Base-by-base conservation (phyloP, 2,888 invertebrate genomes). In the Atrina japonica region DNA sequence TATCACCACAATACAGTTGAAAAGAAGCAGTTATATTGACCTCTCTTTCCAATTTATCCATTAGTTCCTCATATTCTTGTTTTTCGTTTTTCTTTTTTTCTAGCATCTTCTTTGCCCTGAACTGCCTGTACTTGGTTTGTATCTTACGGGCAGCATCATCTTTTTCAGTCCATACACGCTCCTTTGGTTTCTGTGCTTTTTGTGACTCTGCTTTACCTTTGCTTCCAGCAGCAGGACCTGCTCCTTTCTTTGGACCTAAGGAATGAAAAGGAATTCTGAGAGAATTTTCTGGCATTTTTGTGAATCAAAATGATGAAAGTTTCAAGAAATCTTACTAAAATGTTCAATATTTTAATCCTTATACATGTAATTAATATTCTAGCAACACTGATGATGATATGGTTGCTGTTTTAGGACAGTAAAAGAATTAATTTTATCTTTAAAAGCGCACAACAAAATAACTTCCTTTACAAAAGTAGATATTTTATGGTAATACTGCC, bases 31-130 rank as follows among this genome's bases (percentile, higher is more conserved):
- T n/a, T n/a, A n/a, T n/a, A n/a, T n/a, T n/a, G n/a, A 88, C 90
- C 81, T 90, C 89, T 78, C 86, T 86, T 74, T 90, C 90, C 21
- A 90, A 71, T 73, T 84, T 84, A 23, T 89, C 86, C 88, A 90
- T 89, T 29, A 86, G 70, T 53, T 84, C 86, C 50, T 90, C 85
- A 85, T 90, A 90, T 5, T 88, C 86, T 67, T 82, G 64, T 74
- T 88, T 89, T 72, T 89, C 87, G 61, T 83, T 82, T 59, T 82
- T 86, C 75, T 82, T 81, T 55, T 76, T 83, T 25, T 81, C 82
- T 25, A 90, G 68, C 2, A 35, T 23, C 61, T 84, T 84, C 52
- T 81, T 86, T 3, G 88, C 87, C 18, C 83, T 72, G 66, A 78
- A 87, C 25, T 79, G 79, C 59, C 89, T 78, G 45, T 80, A 76